Evolutionary conservation across 1,140 invertebrate species (phyloP), one percentile per base, ranked within the genome.

Genomic region (Drosophila parabipectinata): DNA sequence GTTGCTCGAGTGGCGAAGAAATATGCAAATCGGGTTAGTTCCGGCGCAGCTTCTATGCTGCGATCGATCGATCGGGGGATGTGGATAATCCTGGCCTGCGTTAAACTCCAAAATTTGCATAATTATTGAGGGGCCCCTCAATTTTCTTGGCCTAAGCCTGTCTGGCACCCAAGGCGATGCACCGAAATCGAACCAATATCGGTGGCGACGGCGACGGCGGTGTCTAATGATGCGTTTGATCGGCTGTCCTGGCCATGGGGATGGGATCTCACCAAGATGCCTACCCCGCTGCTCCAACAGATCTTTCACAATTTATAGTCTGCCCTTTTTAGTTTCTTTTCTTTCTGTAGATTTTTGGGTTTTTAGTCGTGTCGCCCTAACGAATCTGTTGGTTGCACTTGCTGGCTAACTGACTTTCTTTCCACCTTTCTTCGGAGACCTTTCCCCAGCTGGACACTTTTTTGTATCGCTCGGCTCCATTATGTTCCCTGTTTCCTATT

Each of bases 201-300:
- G 61, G 50, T 67, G 61, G 64, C 48, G 52, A 54, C 56, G 68
- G 72, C 64, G 73, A 60, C 67, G 83, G 78, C 82, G 83, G 83
- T 60, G 83, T 87, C 83, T 88, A 87, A 88, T 72, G 72, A 88
- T 79, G 56, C 57, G 75, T 87, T 88, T 87, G 83, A 87, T 89
- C 78, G 48, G 54, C 68, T 14, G 48, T 75, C 62, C 72, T 76
- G 61, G 10, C n/a, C n/a, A 28, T 2, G 12, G 15, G 28, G 0
- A 15, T 10, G 47, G 57, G 28, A 24, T 21, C 54, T 37, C 30
- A 15, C 10, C 24, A 12, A 30, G 14, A 28, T 30, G 10, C 41
- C 14, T 44, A 14, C 41, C 39, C 41, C 41, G 41, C 41, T 44
- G 41, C 71, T 54, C 71, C 58, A 66, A 39, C 7, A 57, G 53